phyloP scores from a whole-genome alignment of 2,888 invertebrate species.

The Malthinus seriepunctatus region DNA sequence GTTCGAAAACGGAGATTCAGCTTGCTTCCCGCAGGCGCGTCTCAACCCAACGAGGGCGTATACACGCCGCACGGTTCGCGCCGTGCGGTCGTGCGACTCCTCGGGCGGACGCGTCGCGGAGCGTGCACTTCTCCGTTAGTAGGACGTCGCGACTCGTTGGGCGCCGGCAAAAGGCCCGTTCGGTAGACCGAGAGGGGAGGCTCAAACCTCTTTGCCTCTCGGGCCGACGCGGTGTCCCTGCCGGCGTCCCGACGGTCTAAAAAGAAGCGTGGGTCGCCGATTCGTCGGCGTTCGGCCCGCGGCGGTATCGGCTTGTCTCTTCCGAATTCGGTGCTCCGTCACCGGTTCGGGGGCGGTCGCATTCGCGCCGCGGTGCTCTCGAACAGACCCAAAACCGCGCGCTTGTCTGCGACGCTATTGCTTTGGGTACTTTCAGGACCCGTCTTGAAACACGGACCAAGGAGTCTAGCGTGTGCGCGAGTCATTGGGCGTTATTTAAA shows the following conservation, averaged over 20 bases:
- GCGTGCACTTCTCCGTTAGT: slow-evolving; percentile 56
- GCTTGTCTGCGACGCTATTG: slow-evolving; percentile 49
- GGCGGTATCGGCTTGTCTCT: slow-evolving; percentile 16
- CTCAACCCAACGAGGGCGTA: slow-evolving; percentile 12
- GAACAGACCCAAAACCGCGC: slow-evolving; percentile 12
- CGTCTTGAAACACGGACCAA: slow-evolving; percentile 81
- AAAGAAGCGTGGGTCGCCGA: slow-evolving; percentile 17
- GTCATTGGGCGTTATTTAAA: slow-evolving; percentile 62
- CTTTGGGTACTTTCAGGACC: slow-evolving; percentile 59
- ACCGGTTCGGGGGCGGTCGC: slow-evolving; percentile 2
- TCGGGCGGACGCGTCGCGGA: slow-evolving; percentile 33
- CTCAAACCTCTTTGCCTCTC: not conserved
- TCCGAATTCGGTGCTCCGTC: not conserved
- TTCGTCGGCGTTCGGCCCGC: slow-evolving; percentile 33
- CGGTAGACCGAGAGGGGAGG: slow-evolving; percentile 30
- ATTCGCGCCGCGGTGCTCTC: slow-evolving; percentile 8
- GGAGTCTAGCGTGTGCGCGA: slow-evolving; percentile 74
- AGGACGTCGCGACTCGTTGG: slow-evolving; percentile 61
- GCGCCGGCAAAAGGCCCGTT: slow-evolving; percentile 53
- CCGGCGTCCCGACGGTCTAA: slow-evolving; percentile 32
- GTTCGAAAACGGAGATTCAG: slow-evolving; percentile 41
- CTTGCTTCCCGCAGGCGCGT: slow-evolving; percentile 28
- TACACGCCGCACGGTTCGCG: slow-evolving; percentile 23
- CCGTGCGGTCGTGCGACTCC: slow-evolving; percentile 19
- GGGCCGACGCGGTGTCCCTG: slow-evolving; percentile 25